Conservation (phyloP, 2,113 vertebrate species). For the Pelmatolapia mariae region DNA sequence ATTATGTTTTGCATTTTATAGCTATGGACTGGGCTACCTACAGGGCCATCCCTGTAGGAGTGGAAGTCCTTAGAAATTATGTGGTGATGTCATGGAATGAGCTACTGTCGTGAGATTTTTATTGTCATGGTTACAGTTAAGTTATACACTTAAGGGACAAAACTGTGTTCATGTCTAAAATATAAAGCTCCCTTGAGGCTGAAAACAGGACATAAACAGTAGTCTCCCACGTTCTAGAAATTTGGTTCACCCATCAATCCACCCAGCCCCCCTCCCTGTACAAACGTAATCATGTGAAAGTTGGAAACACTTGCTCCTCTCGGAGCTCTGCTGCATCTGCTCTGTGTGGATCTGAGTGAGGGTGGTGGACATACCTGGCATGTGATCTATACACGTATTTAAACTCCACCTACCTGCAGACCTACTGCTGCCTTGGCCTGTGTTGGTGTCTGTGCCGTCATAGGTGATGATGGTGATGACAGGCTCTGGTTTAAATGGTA, state of each 20-base stretch:
- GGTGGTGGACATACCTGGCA: neutral
- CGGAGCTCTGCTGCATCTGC: neutral
- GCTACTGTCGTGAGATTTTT: neutral
- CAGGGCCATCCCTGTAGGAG: neutral
- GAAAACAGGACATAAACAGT: neutral
- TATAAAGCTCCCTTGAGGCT: neutral
- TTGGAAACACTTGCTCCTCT: neutral
- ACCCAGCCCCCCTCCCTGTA: neutral
- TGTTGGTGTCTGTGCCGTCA: neutral
- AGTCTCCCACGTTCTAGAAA: neutral
- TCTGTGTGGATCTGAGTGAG: neutral
- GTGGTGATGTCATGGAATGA: neutral
- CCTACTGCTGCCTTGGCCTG: neutral
- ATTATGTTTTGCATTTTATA: neutral
- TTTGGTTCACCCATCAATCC: neutral
- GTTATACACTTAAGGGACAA: neutral
- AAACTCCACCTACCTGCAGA: neutral
- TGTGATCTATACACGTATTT: neutral
- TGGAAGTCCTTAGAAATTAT: neutral
- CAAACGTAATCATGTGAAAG: neutral
- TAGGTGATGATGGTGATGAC: neutral
- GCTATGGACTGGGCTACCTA: rapidly evolving
- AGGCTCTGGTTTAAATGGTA: neutral
- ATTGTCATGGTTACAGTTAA: neutral
- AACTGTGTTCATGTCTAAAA: neutral